Evolutionary conservation across 1,140 invertebrate genomes (phyloP).

Genomic region (Drosophila ironensis): DNA sequence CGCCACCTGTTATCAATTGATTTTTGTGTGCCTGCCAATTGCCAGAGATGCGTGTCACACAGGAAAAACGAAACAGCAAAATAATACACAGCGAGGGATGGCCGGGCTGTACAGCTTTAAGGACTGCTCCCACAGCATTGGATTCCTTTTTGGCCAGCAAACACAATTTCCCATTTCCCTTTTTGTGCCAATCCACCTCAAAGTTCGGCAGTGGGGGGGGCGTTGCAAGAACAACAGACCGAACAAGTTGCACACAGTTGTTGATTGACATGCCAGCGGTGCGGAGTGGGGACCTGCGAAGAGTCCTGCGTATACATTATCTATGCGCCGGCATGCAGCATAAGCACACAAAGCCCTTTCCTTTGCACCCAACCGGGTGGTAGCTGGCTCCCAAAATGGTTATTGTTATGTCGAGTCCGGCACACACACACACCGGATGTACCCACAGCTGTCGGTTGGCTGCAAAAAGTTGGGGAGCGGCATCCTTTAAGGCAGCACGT

Average conservation of each 20-base stretch:
- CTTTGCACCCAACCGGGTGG: neutral
- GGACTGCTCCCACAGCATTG: neutral
- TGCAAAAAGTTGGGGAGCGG: neutral
- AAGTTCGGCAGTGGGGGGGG: slow-evolving; percentile 9
- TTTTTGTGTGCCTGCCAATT: slow-evolving; percentile 59
- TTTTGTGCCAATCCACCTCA: slow-evolving; percentile 15
- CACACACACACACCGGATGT: slow-evolving; percentile 44
- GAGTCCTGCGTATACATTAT: slow-evolving; percentile 49
- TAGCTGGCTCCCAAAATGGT: slow-evolving; percentile 53
- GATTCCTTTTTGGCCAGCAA: neutral
- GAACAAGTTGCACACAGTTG: slow-evolving; percentile 48
- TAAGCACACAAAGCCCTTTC: slow-evolving; percentile 23
- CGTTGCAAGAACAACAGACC: slow-evolving; percentile 16
- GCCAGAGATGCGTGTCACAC: slow-evolving; percentile 34
- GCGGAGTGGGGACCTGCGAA: neutral
- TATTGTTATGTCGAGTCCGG: slow-evolving; percentile 67
- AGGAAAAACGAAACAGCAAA: slow-evolving; percentile 17
- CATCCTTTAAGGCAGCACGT: slow-evolving; percentile 1
- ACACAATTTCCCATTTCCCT: slow-evolving; percentile 17
- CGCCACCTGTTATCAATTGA: slow-evolving; percentile 77
- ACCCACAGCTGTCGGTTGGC: slow-evolving; percentile 52
- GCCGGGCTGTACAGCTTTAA: slow-evolving; percentile 17
- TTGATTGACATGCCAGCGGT: slow-evolving; percentile 48
- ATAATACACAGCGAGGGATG: slow-evolving; percentile 6
- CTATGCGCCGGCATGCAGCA: slow-evolving; percentile 48